phyloP scores from a whole-genome alignment of 1,140 invertebrate genomes.

The Rhopalosiphum padi region DNA sequence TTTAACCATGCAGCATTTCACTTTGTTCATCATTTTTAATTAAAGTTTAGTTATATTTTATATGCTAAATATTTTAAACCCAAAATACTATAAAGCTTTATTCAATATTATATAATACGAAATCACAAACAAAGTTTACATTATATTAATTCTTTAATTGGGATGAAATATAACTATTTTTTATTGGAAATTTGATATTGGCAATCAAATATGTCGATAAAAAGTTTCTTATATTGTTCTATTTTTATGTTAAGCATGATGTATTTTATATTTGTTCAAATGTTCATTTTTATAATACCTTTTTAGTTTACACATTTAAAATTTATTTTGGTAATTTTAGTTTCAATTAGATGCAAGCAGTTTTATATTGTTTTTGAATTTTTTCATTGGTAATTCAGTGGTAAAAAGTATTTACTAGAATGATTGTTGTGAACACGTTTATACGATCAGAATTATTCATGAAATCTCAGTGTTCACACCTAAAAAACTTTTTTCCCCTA shows the following conservation, averaged over 20 bases:
- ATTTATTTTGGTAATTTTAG: neutral
- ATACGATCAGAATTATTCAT: conserved; percentile 16
- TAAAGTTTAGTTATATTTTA: neutral
- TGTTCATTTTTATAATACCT: neutral
- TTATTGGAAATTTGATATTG: neutral
- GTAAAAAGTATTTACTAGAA: neutral
- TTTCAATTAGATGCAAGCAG: neutral
- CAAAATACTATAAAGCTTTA: neutral
- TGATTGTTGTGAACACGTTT: neutral
- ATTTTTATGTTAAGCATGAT: neutral
- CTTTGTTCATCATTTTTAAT: neutral
- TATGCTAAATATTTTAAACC: neutral
- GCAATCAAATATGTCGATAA: neutral
- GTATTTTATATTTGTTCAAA: neutral
- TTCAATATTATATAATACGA: neutral
- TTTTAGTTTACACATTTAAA: neutral
- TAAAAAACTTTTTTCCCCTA: neutral
- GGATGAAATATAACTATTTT: neutral
- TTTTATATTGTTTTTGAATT: neutral
- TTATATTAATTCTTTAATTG: too few relatives aligned
- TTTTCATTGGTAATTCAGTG: neutral
- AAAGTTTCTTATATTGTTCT: neutral
- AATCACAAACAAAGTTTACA: neutral
- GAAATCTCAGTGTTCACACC: neutral
- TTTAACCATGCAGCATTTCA: neutral